Evolutionary conservation across 2,797 vertebrate genomes (phyloP).

Genomic region (Phoebastria nigripes): DNA sequence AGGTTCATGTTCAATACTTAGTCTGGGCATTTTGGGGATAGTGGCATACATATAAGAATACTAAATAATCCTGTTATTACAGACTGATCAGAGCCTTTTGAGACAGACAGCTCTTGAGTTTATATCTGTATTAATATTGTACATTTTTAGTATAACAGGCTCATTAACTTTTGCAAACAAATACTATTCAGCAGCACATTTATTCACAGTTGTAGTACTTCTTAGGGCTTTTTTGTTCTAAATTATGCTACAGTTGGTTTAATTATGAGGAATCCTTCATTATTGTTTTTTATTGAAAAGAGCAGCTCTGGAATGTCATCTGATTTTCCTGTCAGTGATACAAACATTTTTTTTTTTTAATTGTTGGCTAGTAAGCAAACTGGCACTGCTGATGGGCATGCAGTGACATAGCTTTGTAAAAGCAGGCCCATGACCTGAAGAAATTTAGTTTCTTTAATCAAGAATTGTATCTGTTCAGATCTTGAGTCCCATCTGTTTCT

Average conservation of each 20-base stretch:
- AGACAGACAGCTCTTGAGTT: neutral
- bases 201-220: neutral
- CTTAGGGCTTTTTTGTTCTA: neutral
- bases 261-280: neutral
- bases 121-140: neutral
- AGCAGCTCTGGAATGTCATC: neutral
- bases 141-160: neutral
- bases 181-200: neutral
- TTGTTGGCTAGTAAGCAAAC: neutral
- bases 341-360: neutral
- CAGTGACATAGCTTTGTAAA: neutral
- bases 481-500: neutral
- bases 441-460: neutral
- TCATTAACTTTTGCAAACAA: neutral
- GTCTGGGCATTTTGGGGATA: neutral
- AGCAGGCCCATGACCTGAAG: neutral
- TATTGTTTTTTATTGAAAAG: neutral
- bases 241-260: neutral
- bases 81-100: neutral
- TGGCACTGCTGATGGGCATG: neutral
- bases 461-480: neutral
- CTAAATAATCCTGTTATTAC: neutral
- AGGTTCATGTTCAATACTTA: neutral
- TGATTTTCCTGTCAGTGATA: neutral
- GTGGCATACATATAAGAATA: neutral